These are phyloP conservation scores for Aepyceros melampus DNA, from an alignment of 2,113 vertebrate species.

Conservation along the genomic window DNA sequence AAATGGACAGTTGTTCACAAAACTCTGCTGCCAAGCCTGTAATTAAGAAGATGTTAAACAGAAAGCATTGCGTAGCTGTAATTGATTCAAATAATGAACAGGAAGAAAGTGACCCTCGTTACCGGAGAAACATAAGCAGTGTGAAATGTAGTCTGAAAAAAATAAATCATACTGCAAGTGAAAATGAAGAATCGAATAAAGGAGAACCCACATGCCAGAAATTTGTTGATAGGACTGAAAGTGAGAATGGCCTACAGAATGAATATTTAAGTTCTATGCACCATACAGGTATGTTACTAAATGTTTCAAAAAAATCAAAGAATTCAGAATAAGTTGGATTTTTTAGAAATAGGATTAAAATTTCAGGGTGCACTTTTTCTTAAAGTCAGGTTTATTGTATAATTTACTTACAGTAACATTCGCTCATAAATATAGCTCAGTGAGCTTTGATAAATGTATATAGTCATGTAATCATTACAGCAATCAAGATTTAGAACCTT, in stretches of 20 bases:
- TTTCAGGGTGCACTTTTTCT: not conserved
- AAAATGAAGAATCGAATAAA: conserved; percentile 78
- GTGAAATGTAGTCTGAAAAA: conserved; percentile 80
- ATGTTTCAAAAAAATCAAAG: conserved; percentile 11
- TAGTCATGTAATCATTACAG: not conserved
- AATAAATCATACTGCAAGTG: conserved; percentile 77
- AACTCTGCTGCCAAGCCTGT: conserved; percentile 76
- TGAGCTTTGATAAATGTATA: conserved; percentile 22
- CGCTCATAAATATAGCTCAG: not conserved
- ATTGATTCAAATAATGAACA: conserved; percentile 76
- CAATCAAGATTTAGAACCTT: not conserved
- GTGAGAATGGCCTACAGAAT: conserved; percentile 81
- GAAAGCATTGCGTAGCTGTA: conserved; percentile 76
- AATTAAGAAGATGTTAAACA: conserved; percentile 81
- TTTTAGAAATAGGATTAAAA: conserved; percentile 24
- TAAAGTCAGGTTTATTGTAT: not conserved
- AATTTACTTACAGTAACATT: not conserved
- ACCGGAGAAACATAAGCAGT: conserved; percentile 75
- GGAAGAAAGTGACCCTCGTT: conserved; percentile 78
- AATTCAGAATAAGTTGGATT: conserved; percentile 3
- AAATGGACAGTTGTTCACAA: conserved; percentile 77
- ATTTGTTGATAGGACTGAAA: conserved; percentile 77
- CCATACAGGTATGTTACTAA: conserved; percentile 80
- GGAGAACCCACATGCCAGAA: conserved; percentile 79
- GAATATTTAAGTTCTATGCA: conserved; percentile 81